Evolutionary conservation across 2,888 invertebrate genomes (phyloP).

Genomic region (Drosophila niveifrons): DNA sequence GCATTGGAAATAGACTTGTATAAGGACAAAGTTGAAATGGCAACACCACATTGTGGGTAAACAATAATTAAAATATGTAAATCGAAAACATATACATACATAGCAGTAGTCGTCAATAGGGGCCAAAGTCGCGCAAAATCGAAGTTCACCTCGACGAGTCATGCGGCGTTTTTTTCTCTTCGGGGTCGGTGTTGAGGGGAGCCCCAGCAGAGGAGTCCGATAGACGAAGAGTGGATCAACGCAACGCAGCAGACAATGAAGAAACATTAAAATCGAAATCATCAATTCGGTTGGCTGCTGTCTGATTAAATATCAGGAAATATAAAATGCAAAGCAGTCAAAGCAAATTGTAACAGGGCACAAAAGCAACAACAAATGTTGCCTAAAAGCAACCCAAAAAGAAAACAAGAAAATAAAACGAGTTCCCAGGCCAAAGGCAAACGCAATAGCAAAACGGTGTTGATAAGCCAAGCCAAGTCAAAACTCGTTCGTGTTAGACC

Average conservation of each 20-base stretch:
- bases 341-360: conserved; percentile 72
- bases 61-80: conserved; percentile 72
- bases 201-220: conserved; percentile 1
- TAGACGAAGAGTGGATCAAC: conserved; percentile 8
- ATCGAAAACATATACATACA: conserved; percentile 56
- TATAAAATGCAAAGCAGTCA: conserved; percentile 73
- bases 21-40: conserved; percentile 19
- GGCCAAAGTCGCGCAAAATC: conserved; percentile 74
- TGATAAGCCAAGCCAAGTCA: conserved; percentile 50
- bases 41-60: conserved; percentile 17
- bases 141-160: conserved; percentile 53
- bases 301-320: conserved; percentile 76
- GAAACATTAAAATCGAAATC: conserved; percentile 31
- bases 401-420: conserved; percentile 52
- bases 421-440: conserved; percentile 53
- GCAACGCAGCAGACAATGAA: conserved; percentile 14
- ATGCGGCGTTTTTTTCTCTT: conserved; percentile 5
- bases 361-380: conserved; percentile 20
- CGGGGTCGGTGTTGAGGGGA: not conserved
- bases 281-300: conserved; percentile 31
- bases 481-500: conserved; percentile 64
- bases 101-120: conserved; percentile 44
- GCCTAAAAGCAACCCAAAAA: conserved; percentile 14
- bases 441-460: conserved; percentile 18
- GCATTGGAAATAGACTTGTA: conserved; percentile 12